These are phyloP conservation scores for Brachirus orientalis DNA, from an alignment of 2,113 vertebrate species.

Conservation along the genomic window DNA sequence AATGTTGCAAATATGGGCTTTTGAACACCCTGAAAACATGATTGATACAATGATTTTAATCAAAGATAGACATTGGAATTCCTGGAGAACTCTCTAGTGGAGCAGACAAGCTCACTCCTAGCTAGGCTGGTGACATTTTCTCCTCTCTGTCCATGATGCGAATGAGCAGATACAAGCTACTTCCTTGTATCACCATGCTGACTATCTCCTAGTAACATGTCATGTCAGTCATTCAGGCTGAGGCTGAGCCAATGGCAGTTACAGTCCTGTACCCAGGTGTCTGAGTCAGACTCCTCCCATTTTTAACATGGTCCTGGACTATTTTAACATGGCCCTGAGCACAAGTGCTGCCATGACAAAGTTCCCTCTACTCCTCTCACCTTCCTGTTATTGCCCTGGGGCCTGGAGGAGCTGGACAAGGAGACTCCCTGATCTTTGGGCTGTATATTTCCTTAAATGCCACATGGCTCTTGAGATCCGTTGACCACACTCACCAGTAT, in stretches of 20 bases:
- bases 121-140: slow-evolving; percentile 21
- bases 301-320: slow-evolving; percentile 42
- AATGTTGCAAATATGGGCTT: slow-evolving; percentile 16
- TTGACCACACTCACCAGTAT: slow-evolving; percentile 48
- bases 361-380: background rate
- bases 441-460: slow-evolving; percentile 58
- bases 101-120: slow-evolving; percentile 12
- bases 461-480: slow-evolving; percentile 44
- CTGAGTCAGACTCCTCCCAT: slow-evolving; percentile 46
- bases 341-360: background rate
- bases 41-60: slow-evolving; percentile 11
- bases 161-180: slow-evolving; percentile 47
- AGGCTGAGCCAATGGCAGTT: slow-evolving; percentile 31
- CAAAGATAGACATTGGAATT: background rate
- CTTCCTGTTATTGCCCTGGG: background rate
- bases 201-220: slow-evolving; percentile 44
- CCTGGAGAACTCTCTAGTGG: background rate
- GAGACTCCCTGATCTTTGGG: slow-evolving; percentile 56
- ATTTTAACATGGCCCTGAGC: slow-evolving; percentile 51
- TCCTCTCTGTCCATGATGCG: background rate
- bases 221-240: slow-evolving; percentile 46
- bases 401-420: slow-evolving; percentile 13
- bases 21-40: slow-evolving; percentile 12
- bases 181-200: slow-evolving; percentile 39
- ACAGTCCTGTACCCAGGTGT: slow-evolving; percentile 65